Evolutionary conservation across 2,797 vertebrate species (phyloP).

Genomic region (Staurois parvus): DNA sequence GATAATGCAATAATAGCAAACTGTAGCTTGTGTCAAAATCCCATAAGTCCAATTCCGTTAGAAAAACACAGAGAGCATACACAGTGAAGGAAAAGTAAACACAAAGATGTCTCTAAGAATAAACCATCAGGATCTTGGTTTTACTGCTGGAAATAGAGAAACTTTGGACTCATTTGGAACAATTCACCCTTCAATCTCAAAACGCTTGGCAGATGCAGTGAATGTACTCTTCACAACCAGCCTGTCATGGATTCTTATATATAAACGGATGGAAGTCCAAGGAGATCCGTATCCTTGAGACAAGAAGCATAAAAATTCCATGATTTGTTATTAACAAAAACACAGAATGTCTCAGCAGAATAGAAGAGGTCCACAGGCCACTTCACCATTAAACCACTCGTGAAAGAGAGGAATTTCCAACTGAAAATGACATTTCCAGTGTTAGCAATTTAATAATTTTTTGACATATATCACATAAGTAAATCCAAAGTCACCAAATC

Average conservation of each 20-base stretch:
- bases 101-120: background rate
- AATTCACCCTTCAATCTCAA: background rate
- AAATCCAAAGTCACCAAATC: too few species aligned
- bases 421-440: too few species aligned
- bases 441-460: too few species aligned
- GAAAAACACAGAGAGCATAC: background rate
- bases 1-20: too few species aligned
- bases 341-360: too few species aligned
- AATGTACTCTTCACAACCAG: background rate
- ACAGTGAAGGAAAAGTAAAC: background rate
- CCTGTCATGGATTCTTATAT: background rate
- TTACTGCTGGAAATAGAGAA: background rate
- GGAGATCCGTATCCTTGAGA: background rate
- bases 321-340: background rate
- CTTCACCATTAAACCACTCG: too few species aligned
- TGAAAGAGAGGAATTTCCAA: too few species aligned
- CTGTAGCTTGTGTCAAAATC: background rate
- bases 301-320: background rate
- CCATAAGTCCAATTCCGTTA: background rate
- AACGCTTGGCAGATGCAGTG: background rate
- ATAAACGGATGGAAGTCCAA: background rate
- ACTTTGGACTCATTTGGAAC: background rate
- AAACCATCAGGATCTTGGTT: background rate
- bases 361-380: background rate
- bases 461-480: too few species aligned